phyloP scores from a whole-genome alignment of 2,113 vertebrate species.

The Zootoca vivipara region DNA sequence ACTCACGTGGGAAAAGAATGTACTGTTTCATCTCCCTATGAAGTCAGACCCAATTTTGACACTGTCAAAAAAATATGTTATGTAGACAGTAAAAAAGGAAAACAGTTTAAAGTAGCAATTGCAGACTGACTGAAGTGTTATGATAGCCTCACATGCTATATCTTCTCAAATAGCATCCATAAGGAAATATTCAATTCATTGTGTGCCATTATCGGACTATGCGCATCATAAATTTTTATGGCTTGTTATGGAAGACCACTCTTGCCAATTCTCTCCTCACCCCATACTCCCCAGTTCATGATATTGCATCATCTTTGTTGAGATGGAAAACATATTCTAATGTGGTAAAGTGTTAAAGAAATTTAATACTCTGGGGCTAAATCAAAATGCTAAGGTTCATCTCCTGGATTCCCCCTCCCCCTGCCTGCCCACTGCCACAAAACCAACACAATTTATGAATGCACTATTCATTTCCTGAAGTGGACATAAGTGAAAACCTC shows the following conservation, averaged over 20 bases:
- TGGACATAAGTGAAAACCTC: conserved; percentile 76
- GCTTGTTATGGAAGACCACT: conserved; percentile 78
- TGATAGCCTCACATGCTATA: conserved; percentile 68
- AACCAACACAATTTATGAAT: conserved; percentile 77
- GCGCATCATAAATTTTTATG: conserved; percentile 83
- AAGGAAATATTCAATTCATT: conserved; percentile 81
- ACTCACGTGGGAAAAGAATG: conserved; percentile 38
- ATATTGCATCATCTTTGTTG: conserved; percentile 78
- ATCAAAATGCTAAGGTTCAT: conserved; percentile 82
- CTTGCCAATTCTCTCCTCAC: conserved; percentile 67
- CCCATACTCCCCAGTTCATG: conserved; percentile 45
- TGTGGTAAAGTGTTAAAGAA: conserved; percentile 83
- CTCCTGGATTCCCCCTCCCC: conserved; percentile 63
- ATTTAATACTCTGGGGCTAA: conserved; percentile 78
- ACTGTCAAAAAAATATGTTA: conserved; percentile 72
- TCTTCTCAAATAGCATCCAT: conserved; percentile 78
- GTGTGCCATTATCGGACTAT: conserved; percentile 76
- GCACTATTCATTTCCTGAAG: conserved; percentile 84
- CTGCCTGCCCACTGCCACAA: too few relatives aligned
- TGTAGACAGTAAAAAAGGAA: conserved; percentile 76
- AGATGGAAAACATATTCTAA: conserved; percentile 84
- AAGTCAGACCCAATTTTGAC: conserved; percentile 67
- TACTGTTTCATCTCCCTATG: conserved; percentile 64
- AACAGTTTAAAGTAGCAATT: conserved; percentile 73
- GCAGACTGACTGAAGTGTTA: conserved; percentile 71